Evolutionary conservation across 2,113 vertebrate genomes (phyloP).

Genomic region (Triplophysa tibetana): DNA sequence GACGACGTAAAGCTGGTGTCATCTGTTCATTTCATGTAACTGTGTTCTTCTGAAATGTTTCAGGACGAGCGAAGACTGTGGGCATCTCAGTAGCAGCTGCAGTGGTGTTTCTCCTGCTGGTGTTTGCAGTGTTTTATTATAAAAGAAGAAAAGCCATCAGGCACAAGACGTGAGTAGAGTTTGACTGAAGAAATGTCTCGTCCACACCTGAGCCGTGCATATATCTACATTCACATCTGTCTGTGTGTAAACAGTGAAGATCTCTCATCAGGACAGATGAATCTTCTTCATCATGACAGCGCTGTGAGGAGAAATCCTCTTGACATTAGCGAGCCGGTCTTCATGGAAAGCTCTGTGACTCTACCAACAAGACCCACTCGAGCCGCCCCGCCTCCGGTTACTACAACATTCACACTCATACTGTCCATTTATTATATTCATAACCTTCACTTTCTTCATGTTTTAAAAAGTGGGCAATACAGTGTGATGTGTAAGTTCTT

Average conservation of each 20-base stretch:
- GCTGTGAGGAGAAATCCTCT: background rate
- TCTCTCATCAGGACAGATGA: slow-evolving; percentile 60
- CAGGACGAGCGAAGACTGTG: slow-evolving; percentile 64
- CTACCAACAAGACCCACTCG: slow-evolving; percentile 5
- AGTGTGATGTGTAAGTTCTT: no score
- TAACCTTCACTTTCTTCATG: background rate
- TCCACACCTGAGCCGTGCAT: background rate
- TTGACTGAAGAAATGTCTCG: background rate
- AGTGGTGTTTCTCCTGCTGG: slow-evolving; percentile 54
- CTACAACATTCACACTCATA: background rate
- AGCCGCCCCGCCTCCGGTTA: slow-evolving; percentile 58
- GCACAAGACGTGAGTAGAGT: slow-evolving; percentile 29
- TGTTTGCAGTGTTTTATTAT: slow-evolving; percentile 59
- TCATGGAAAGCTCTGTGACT: slow-evolving; percentile 60
- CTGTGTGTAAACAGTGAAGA: slow-evolving; percentile 60
- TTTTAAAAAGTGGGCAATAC: no score
- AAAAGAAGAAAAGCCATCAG: slow-evolving; percentile 51
- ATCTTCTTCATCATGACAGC: slow-evolving; percentile 69
- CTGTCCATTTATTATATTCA: background rate
- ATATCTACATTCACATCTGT: background rate
- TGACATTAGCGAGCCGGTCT: slow-evolving; percentile 68
- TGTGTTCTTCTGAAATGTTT: background rate
- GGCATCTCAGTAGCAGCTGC: slow-evolving; percentile 59
- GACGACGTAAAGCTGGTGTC: no score
- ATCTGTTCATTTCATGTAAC: no score